These are phyloP conservation scores for Ceratina australensis DNA, from an alignment of 1,140 invertebrate species.

Conservation along the genomic window DNA sequence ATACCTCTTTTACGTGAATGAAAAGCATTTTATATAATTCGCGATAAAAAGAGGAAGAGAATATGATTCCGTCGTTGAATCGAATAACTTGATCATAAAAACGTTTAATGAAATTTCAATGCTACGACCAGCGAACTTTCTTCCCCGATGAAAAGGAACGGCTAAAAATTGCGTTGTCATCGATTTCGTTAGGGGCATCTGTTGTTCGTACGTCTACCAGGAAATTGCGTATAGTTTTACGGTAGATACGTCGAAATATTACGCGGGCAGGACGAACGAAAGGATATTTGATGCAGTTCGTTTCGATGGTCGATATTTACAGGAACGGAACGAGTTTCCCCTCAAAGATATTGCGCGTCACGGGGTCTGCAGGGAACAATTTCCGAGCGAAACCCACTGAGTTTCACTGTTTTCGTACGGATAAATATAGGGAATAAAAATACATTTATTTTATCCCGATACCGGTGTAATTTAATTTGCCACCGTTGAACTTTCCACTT, in stretches of 20 bases:
- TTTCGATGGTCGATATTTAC: not conserved
- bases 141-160: not conserved
- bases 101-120: not conserved
- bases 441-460: not conserved
- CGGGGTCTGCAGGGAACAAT: not conserved
- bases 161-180: not conserved
- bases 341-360: not conserved
- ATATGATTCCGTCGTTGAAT: no score
- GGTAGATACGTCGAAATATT: constrained; percentile 5
- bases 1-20: not conserved
- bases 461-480: constrained; percentile 1
- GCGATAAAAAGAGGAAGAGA: not conserved
- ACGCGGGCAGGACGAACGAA: constrained; percentile 1
- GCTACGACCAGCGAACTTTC: not conserved
- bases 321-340: not conserved
- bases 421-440: not conserved
- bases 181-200: constrained; percentile 35
- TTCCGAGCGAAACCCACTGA: not conserved
- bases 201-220: constrained; percentile 12
- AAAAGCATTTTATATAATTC: not conserved
- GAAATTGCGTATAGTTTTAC: constrained; percentile 19
- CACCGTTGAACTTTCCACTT: not conserved
- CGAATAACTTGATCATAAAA: not conserved
- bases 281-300: constrained; percentile 13
- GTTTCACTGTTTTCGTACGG: no score